These are phyloP conservation scores for Odontocolon sp. DNA, from an alignment of 2,888 invertebrate genomes.

Conservation along the genomic window DNA sequence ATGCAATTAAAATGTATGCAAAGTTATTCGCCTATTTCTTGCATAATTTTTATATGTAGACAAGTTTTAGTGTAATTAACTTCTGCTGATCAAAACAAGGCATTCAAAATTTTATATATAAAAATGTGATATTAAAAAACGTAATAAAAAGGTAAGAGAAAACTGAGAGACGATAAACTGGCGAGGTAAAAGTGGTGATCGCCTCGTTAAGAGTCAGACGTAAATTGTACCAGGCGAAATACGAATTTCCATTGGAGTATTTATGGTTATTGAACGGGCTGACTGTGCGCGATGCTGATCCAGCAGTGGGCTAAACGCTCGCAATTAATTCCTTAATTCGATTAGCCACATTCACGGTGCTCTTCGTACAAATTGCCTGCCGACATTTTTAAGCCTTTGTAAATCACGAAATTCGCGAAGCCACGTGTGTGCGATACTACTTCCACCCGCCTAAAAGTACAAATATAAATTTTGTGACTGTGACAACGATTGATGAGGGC, in stretches of 20 bases:
- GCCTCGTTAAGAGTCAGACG: background rate
- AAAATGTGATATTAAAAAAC: no score
- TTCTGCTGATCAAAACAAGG: no score
- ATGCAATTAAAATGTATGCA: no score
- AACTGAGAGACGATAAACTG: no score
- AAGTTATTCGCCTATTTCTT: no score
- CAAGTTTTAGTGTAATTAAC: no score
- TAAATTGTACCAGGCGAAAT: conserved; percentile 9
- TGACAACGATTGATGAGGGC: background rate
- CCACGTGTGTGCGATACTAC: background rate
- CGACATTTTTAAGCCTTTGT: background rate
- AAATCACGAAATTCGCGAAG: conserved; percentile 2
- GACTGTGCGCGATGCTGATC: background rate
- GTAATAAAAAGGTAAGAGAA: no score
- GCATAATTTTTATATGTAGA: no score
- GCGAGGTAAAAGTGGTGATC: background rate
- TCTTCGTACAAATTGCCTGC: background rate
- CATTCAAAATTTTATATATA: no score
- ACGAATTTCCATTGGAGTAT: conserved; percentile 3
- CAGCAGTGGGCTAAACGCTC: conserved; percentile 2
- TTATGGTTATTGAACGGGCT: background rate
- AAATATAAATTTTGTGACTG: background rate
- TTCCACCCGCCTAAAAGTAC: background rate
- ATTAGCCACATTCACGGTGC: conserved; percentile 40
- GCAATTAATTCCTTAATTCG: conserved; percentile 50